Base-by-base conservation (phyloP, 2,888 invertebrate genomes). In the Ennomos fuscantarius region DNA sequence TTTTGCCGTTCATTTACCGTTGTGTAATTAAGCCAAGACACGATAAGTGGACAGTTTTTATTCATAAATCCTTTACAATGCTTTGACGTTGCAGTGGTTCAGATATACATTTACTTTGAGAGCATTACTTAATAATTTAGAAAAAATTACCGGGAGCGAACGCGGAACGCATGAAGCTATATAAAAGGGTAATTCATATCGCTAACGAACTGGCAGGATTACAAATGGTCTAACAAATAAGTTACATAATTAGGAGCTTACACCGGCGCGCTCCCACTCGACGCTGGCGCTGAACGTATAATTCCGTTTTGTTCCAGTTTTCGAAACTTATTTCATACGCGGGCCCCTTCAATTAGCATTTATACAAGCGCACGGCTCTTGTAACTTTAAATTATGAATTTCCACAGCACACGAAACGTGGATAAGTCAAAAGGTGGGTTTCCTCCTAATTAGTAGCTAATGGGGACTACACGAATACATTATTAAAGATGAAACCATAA, bases 371-470 rank as follows among this genome's bases (percentile, higher is more conserved):
- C 51, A 41, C 37, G 40, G 35, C 55, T 53, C 63, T 65, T 65
- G 65, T 59, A 68, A 60, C 67, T 70, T 58, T 63, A 46, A 70
- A 70, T 69, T 68, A 68, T 68, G 58, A 69, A 72, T 43, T 50
- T 39, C 33, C 64, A 68, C 70, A 63, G 63, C 71, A 65, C 69
- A 65, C 62, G 15, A 53, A 59, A 49, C 57, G 62, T 55, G 59
- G 60, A 63, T 60, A 60, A 71, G 68, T 73, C 70, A 71, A 71
- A 47, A 77, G 76, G 71, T 69, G 67, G 66, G 44, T 66, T 62
- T 67, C 67, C 65, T 67, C 70, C 71, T 82, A 82, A 83, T 83
- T 78, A 81, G 75, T 62, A 70, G 65, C 75, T 78, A 81, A 83
- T 82, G 77, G 76, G 57, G 75, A 76, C 72, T 73, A 79, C 75